A percentile compares a stretch with the other conserved stretches of the same genome.
phyloP scores from a whole-genome alignment of 2,797 vertebrate genomes.

The Gadopsis marmoratus region DNA sequence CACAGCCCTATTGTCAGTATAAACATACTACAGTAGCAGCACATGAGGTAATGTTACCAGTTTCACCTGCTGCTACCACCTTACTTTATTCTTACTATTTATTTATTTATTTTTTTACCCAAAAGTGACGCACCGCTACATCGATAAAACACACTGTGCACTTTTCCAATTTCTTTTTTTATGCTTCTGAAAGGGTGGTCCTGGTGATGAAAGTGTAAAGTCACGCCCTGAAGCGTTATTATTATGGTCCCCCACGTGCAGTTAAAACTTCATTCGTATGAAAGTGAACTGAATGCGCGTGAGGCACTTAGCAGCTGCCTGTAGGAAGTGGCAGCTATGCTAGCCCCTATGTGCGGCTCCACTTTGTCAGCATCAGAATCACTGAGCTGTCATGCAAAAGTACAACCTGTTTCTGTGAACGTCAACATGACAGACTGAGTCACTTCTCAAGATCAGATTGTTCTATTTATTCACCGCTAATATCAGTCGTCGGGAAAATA shows the following conservation, averaged over 20 bases:
- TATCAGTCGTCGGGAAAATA: slow-evolving; percentile 14
- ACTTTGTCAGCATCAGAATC: slow-evolving; percentile 16
- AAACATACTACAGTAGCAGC: slow-evolving; percentile 11
- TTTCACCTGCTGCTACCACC: neutral
- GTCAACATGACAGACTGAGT: neutral
- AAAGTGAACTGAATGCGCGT: neutral
- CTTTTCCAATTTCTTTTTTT: neutral
- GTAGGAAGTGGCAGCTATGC: slow-evolving; percentile 22
- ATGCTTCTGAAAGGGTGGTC: neutral
- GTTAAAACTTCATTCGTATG: neutral
- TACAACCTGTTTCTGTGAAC: slow-evolving; percentile 26
- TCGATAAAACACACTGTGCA: neutral
- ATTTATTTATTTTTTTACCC: neutral
- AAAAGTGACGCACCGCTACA: neutral
- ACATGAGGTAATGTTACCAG: slow-evolving; percentile 10
- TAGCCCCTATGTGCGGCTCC: slow-evolving; percentile 11
- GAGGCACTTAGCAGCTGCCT: slow-evolving; percentile 22
- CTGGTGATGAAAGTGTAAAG: slow-evolving; percentile 6
- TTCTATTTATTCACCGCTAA: neutral
- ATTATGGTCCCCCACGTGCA: neutral
- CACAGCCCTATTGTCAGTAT: slow-evolving; percentile 8
- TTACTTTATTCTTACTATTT: neutral
- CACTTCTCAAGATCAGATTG: slow-evolving; percentile 7
- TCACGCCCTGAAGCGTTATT: neutral
- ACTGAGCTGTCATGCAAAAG: neutral